phyloP scores from a whole-genome alignment of 2,113 vertebrate genomes.

The Sceloporus tristichus region DNA sequence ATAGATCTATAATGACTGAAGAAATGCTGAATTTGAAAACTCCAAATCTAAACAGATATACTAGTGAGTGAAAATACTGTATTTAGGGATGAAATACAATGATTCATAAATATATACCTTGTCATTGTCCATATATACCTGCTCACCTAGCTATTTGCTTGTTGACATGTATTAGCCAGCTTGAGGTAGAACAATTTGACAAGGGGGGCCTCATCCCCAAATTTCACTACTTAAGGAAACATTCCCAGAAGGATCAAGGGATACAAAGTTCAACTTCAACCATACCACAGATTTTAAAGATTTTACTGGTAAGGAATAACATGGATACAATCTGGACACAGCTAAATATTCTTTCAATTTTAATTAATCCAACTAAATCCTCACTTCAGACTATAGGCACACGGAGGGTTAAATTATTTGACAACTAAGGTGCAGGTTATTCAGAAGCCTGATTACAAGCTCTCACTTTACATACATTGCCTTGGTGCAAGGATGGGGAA shows the following conservation, averaged over 20 bases:
- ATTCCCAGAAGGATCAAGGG: neutral
- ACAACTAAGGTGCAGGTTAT: slow-evolving; percentile 8
- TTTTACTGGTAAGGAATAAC: neutral
- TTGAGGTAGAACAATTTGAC: slow-evolving; percentile 10
- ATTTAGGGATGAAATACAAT: slow-evolving; percentile 27
- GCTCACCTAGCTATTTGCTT: neutral
- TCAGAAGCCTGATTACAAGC: neutral
- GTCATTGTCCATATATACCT: neutral
- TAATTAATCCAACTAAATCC: neutral
- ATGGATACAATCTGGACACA: neutral
- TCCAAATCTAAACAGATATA: neutral
- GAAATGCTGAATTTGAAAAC: neutral
- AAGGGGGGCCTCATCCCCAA: neutral
- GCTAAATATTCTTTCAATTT: neutral
- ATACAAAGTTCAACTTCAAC: neutral
- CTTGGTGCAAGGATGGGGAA: neutral
- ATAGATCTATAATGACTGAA: neutral
- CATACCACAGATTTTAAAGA: neutral
- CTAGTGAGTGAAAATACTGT: slow-evolving; percentile 15
- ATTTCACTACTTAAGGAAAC: neutral
- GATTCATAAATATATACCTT: neutral
- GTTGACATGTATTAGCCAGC: neutral
- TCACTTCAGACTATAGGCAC: neutral
- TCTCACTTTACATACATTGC: slow-evolving; percentile 1
- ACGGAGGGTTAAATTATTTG: neutral